These are phyloP conservation scores for Adelosebastes latens DNA, from an alignment of 2,797 vertebrate species.

Conservation along the genomic window DNA sequence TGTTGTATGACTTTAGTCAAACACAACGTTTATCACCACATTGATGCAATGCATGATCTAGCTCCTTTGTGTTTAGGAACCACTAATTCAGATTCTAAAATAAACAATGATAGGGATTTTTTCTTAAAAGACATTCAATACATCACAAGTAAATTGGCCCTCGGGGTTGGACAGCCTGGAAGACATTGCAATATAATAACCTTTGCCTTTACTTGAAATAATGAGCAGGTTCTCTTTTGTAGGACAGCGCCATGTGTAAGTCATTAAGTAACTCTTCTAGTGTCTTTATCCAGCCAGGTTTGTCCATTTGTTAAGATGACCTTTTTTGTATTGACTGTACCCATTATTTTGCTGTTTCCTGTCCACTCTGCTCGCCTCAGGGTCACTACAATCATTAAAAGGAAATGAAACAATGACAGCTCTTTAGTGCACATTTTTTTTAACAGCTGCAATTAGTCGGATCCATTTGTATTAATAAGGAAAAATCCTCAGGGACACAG, in stretches of 20 bases:
- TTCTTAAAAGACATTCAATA: not conserved
- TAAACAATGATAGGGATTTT: not conserved
- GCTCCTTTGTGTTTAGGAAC: not conserved
- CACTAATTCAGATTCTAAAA: not conserved
- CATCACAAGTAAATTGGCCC: not conserved
- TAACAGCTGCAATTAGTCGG: not conserved
- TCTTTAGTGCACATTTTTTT: slow-evolving; percentile 27
- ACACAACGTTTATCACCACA: not conserved
- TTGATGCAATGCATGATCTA: not conserved
- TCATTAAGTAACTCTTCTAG: slow-evolving; percentile 7
- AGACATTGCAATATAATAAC: slow-evolving; percentile 7
- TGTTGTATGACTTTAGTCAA: not conserved
- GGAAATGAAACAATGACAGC: slow-evolving; percentile 2
- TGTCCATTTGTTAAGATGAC: slow-evolving; percentile 29
- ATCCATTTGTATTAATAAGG: slow-evolving; percentile 31
- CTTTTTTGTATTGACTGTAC: slow-evolving; percentile 16
- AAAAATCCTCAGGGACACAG: not conserved
- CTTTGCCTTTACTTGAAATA: slow-evolving; percentile 18
- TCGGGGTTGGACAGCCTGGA: not conserved
- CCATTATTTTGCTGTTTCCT: slow-evolving; percentile 25
- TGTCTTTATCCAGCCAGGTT: slow-evolving; percentile 17
- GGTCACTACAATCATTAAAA: slow-evolving; percentile 29
- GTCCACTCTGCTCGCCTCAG: not conserved
- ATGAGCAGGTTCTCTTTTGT: slow-evolving; percentile 25
- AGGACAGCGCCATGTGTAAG: not conserved